Conservation (phyloP, 2,797 vertebrate genomes). For the Clarias fuscus region DNA sequence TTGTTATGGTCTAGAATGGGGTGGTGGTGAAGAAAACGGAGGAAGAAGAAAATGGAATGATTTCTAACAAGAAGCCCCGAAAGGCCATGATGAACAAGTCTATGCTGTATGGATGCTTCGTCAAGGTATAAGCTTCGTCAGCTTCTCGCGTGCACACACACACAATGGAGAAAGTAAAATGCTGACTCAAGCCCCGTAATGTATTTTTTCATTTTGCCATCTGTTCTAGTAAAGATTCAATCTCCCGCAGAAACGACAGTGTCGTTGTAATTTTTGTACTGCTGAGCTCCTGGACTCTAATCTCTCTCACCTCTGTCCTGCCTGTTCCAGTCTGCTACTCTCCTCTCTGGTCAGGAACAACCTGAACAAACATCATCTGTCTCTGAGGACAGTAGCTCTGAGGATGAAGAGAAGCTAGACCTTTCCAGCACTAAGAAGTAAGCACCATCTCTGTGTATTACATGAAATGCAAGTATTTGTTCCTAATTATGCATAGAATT, state of each 20-base stretch:
- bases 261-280: background rate
- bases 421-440: constrained; percentile 79
- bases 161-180: background rate
- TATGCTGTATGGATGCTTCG: constrained; percentile 85
- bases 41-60: constrained; percentile 58
- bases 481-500: background rate
- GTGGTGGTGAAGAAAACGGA: constrained; percentile 71
- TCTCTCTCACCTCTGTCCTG: background rate
- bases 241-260: background rate
- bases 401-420: constrained; percentile 76
- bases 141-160: background rate
- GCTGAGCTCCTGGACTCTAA: background rate
- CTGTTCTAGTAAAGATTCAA: background rate
- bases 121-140: constrained; percentile 78
- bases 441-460: constrained; percentile 26
- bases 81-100: constrained; percentile 60
- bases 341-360: constrained; percentile 77
- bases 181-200: background rate
- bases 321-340: constrained; percentile 75
- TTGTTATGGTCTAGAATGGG: constrained; percentile 72
- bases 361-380: constrained; percentile 52
- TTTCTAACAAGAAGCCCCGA: constrained; percentile 81
- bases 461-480: background rate
- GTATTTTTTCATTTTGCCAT: background rate
- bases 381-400: constrained; percentile 68